Evolutionary conservation across 2,113 vertebrate species (phyloP), one percentile per base, ranked within the genome.

Genomic region (Cyprinodon tularosa): DNA sequence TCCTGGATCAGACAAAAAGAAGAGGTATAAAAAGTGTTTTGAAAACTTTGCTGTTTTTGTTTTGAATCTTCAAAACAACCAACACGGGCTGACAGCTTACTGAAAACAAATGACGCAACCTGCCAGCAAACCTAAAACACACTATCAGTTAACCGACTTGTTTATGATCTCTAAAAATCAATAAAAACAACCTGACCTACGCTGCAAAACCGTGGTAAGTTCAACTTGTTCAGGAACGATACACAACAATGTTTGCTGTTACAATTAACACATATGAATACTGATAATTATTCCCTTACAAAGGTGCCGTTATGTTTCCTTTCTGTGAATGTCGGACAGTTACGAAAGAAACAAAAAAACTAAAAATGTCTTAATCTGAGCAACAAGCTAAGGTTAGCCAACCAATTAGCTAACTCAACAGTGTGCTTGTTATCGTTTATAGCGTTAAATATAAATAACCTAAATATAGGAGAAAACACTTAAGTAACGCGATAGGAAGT

Each of bases 311-410:
- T 70, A 57, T 63, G 50, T 48, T 40, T 48, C 2, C 50, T 72
- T 50, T 62, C 68, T 57, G 17, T 57, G 50, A 53, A 67, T 40
- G 63, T 45, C 68, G 36, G 72, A 66, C 59, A 67, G 82, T 90
- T 87, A 86, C 68, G 80, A 88, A 88, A 91, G 79, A 9, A 20
- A 9, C 0, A 10, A 57, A 57, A 57, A 8, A 7, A 7, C 44
- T 22, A 53, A 83, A 76, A 63, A 80, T 62, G 74, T 84, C 72
- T 78, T 71, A 59, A 50, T 76, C n/a, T 61, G 62, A 72, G 83
- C 77, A 76, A 12, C 42, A 14, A 4, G 88, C 84, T 91, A 91
- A 77, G 70, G 86, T 70, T 86, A 88, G 84, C 87, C 10, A 3
- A 39, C 36, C 20, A 68, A 80, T 81, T 90, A 89, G 62, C 66